Conservation (phyloP, 2,888 invertebrate species). For the Lycaena phlaeas region DNA sequence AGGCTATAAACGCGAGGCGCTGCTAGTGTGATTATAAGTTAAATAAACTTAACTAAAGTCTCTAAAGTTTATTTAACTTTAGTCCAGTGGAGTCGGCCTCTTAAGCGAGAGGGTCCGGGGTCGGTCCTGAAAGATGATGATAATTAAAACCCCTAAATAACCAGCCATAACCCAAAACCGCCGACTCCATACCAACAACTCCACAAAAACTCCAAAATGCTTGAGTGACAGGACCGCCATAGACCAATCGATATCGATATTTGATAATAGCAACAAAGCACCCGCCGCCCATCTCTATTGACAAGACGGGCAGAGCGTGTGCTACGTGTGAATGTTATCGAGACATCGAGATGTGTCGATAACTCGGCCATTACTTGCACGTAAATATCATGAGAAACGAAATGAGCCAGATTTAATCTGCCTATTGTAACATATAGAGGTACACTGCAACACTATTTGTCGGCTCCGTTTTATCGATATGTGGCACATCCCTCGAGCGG, state of each 20-base stretch:
- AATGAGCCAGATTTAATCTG: slow-evolving; percentile 41
- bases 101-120: too few species aligned
- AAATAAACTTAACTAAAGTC: too few species aligned
- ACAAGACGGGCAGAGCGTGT: slow-evolving; percentile 61
- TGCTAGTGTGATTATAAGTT: too few species aligned
- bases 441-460: slow-evolving; percentile 17
- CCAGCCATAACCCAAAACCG: background rate
- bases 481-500: background rate
- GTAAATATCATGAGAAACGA: slow-evolving; percentile 45
- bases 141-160: background rate
- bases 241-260: slow-evolving; percentile 61
- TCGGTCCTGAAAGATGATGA: too few species aligned
- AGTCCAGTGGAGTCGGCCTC: too few species aligned
- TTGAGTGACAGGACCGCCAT: slow-evolving; percentile 72
- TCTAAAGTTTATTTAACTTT: too few species aligned
- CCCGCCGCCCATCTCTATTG: slow-evolving; percentile 60
- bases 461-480: slow-evolving; percentile 8
- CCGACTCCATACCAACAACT: slow-evolving; percentile 29
- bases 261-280: slow-evolving; percentile 58
- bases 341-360: slow-evolving; percentile 60
- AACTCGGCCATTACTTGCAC: slow-evolving; percentile 57
- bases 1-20: too few species aligned
- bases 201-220: slow-evolving; percentile 54
- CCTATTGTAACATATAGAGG: slow-evolving; percentile 24
- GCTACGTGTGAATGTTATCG: slow-evolving; percentile 72